Base-by-base conservation (phyloP, 1,140 invertebrate genomes). In the Trichogramma pretiosum region DNA sequence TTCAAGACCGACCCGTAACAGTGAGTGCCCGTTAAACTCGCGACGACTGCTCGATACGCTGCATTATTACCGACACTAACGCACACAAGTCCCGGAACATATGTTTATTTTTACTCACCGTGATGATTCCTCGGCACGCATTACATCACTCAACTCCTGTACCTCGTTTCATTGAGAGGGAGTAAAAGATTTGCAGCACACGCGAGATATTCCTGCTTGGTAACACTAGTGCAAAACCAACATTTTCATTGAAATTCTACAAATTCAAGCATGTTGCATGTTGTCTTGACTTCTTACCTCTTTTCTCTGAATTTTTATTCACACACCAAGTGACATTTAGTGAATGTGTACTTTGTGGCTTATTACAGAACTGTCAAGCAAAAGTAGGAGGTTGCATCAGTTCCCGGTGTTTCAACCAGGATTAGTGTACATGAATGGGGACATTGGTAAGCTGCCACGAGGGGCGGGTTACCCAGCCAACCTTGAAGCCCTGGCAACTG, bases 401-500 rank as follows among this genome's bases (percentile, higher is more conserved):
- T n/a, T n/a, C n/a, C n/a, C n/a, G 10, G n/a, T 50, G 36, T 50
- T 50, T 18, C 28, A 50, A 42, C n/a, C n/a, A n/a, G n/a, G n/a
- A n/a, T n/a, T n/a, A n/a, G 77, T 78, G 77, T 83, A 82, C 78
- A 83, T 83, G 81, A 84, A 83, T 83, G 81, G 81, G 76, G 82
- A 83, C 75, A 75, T 81, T 73, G 78, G 76, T 66, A 81, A 81
- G 74, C 71, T 80, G 70, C 75, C 76, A 72, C 74, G 78, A 72
- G 79, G 78, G 77, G 76, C 75, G 71, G 76, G 76, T 59, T 78
- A 73, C 68, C 63, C 71, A 68, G 67, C 73, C 70, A 75, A 70
- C 72, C 73, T 74, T 73, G 74, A 76, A 62, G 11, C 33, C 18
- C 62, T 74, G 58, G 68, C 66, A 56, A 58, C 60, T 40, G 55